These are phyloP conservation scores for Merodon equestris DNA, from an alignment of 2,888 invertebrate genomes.

Conservation along the genomic window DNA sequence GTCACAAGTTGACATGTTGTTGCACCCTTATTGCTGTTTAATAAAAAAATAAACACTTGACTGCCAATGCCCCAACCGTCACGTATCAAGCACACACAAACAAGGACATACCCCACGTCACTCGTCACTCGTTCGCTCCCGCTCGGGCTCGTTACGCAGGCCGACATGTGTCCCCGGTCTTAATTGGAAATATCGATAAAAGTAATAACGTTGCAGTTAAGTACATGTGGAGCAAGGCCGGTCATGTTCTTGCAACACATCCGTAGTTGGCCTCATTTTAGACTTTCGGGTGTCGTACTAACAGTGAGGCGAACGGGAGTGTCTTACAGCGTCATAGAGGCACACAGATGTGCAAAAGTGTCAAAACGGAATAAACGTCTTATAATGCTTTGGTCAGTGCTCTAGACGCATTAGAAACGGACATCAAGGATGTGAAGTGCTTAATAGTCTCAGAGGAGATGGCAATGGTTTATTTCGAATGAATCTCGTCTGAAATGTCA, in stretches of 20 bases:
- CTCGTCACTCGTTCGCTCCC: conserved; percentile 41
- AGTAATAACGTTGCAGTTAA: conserved; percentile 66
- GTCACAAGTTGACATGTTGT: conserved; percentile 68
- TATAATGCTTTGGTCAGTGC: conserved; percentile 53
- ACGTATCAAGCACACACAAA: conserved; percentile 23
- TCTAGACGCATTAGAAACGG: conserved; percentile 48
- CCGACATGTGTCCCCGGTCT: conserved; percentile 61
- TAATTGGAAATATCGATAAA: conserved; percentile 68
- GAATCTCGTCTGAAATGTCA: too few species aligned
- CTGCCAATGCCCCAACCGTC: conserved; percentile 12
- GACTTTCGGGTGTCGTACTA: conserved; percentile 10
- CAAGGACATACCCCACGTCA: conserved; percentile 26
- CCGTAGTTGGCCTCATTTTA: conserved; percentile 50
- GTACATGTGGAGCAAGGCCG: conserved; percentile 67
- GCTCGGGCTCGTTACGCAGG: conserved; percentile 43
- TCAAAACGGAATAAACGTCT: conserved; percentile 57
- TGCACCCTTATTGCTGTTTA: conserved; percentile 66
- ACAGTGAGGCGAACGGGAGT: conserved; percentile 55
- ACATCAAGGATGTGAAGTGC: too few species aligned
- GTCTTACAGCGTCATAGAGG: conserved; percentile 19
- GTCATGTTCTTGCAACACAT: conserved; percentile 48
- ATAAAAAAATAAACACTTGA: conserved; percentile 45
- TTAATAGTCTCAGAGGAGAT: too few species aligned
- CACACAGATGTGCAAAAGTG: conserved; percentile 61
- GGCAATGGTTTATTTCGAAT: too few species aligned